Base-by-base conservation (phyloP, 2,888 invertebrate genomes). In the Xanthostigma xanthostigma region DNA sequence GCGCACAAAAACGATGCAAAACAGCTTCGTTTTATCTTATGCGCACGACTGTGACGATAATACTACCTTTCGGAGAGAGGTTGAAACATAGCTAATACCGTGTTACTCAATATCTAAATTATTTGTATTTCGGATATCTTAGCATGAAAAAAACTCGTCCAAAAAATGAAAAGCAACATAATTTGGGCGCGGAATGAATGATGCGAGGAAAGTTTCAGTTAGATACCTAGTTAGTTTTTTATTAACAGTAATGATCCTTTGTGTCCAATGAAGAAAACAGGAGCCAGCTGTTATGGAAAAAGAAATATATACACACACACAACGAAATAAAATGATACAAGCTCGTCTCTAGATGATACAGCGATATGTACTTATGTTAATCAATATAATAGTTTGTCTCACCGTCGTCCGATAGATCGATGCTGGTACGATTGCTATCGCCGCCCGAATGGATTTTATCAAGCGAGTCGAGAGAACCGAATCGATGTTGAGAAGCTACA, bases 401-500 rank as follows among this genome's bases (percentile, higher is more conserved):
- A 69, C 69, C 69, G 60, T 69, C 69, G 46, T 69, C 69, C 46
- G 69, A 69, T 38, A 64, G 60, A 48, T 65, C 64, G 27, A 38
- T 43, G 14, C 48, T 48, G n/a, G 33, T 17, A 8, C 45, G 45
- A 27, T 43, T 14, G 11, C 27, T 33, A 17, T 33, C 37, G n/a
- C 36, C 33, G 44, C 58, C 56, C 42, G 60, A 55, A 45, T 64
- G 62, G 33, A 62, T 58, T 49, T 75, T 74, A 53, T 74, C 69
- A 11, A 76, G 60, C 1, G 76, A 77, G 58, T 76, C 76, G 53
- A 75, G 62, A 36, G 76, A 76, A 27, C 75, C 74, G 49, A 72
- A 69, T 44, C 71, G 63, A 52, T 48, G 42, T 37, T 48, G 48
- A 3, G 41, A 42, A 33, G 48, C 10, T 10, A 55, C 47, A 51